Base-by-base conservation (phyloP, 2,797 vertebrate genomes). In the Syngnathus acus region DNA sequence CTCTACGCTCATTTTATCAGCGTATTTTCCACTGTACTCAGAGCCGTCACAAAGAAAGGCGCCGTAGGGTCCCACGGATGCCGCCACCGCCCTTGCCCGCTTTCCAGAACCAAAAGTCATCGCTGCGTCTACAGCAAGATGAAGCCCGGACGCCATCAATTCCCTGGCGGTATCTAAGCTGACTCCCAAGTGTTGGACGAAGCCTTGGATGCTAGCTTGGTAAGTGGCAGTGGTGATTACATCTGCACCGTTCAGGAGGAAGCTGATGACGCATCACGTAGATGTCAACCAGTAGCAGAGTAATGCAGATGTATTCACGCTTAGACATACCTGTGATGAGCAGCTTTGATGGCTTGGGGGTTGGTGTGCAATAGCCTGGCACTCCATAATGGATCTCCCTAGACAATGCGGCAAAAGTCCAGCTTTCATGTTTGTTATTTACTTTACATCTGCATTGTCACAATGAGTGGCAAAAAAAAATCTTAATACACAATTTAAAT, bases 371-470 rank as follows among this genome's bases (percentile, higher is more conserved):
- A 67, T 67, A 93, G 72, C 70, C 90, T 91, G 60, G 93, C 87
- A 63, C 92, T 93, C 93, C 93, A 94, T 43, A 94, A 65, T 38
- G 92, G 91, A 78, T 94, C 93, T 26, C 88, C 92, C 93, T 94
- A 23, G 11, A n/a, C 53, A 54, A 23, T 32, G 32, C 0, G 32
- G 32, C 32, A 32, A 32, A 32, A 32, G 32, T 32, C 32, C 32
- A 32, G 32, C 32, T 32, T 4, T 32, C 32, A 32, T 32, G 32
- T 32, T 32, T 26, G 26, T 26, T 32, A 32, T 32, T 32, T 32
- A 32, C 32, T 32, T 32, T 32, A 32, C 32, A 32, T 32, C 32
- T 32, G 32, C 32, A 32, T 32, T 32, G 32, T 32, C 32, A 32
- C 32, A 32, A 32, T 32, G 32, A 32, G 32, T 32, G 32, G 32